These are phyloP conservation scores for Acanthochromis polyacanthus DNA, from an alignment of 2,113 vertebrate species.

Conservation along the genomic window DNA sequence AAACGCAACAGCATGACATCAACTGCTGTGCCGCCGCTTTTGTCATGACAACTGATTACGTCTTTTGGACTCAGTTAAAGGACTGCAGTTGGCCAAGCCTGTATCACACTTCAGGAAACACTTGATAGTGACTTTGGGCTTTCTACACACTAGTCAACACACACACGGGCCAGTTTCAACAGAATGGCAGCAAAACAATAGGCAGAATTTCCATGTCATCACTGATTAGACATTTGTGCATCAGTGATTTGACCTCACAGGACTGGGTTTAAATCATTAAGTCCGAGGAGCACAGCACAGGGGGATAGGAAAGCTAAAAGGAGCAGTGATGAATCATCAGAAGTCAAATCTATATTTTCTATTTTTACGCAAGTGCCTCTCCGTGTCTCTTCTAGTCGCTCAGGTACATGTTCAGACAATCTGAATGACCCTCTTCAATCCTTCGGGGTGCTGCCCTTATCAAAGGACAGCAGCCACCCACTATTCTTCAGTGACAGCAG, in stretches of 20 bases:
- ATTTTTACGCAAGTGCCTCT: conserved; percentile 16
- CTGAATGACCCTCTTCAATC: conserved; percentile 44
- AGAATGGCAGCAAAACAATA: conserved; percentile 32
- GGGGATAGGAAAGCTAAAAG: neutral
- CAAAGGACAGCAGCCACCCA: conserved; percentile 46
- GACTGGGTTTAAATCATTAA: neutral
- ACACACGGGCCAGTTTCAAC: neutral
- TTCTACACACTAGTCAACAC: conserved; percentile 23
- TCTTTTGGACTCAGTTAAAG: conserved; percentile 23
- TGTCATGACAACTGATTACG: conserved; percentile 29
- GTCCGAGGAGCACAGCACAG: neutral
- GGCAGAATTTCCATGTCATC: neutral
- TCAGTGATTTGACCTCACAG: conserved; percentile 4
- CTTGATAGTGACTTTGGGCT: conserved; percentile 26
- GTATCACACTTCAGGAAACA: neutral
- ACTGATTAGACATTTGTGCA: neutral
- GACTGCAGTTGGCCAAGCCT: conserved; percentile 11
- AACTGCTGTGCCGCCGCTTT: conserved; percentile 30
- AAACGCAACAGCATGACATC: conserved; percentile 24
- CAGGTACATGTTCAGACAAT: conserved; percentile 47
- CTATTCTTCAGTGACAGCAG: conserved; percentile 61
- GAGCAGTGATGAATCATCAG: conserved; percentile 19
- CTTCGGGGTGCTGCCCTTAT: conserved; percentile 45
- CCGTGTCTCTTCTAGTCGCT: conserved; percentile 32
- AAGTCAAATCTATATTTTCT: conserved; percentile 43